Percentiles rank a stretch among this genome's conserved stretches.
phyloP scores from a whole-genome alignment of 2,888 invertebrate genomes.

The Gymnoscelis rufifasciata region DNA sequence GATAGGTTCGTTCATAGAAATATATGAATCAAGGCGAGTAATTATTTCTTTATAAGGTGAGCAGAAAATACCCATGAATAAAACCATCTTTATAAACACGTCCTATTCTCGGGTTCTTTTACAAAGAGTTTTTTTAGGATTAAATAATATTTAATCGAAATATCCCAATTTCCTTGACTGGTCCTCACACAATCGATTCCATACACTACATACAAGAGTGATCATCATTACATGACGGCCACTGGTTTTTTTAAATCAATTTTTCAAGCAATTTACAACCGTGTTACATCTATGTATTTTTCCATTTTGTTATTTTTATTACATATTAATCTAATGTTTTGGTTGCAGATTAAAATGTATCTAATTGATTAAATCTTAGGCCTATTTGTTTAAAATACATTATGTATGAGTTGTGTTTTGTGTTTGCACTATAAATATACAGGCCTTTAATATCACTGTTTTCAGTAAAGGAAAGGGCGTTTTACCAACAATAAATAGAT shows the following conservation, averaged over 20 bases:
- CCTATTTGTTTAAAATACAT: neutral
- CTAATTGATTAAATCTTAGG: conserved; percentile 5
- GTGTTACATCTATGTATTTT: conserved; percentile 42
- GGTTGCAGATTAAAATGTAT: conserved; percentile 13
- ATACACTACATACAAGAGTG: conserved; percentile 53
- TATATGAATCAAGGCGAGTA: too few relatives aligned
- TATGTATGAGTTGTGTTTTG: too few relatives aligned
- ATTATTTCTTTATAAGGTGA: too few relatives aligned
- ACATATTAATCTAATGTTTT: conserved; percentile 26
- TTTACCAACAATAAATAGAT: conserved; percentile 2
- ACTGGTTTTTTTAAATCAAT: conserved; percentile 32
- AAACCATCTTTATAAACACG: neutral
- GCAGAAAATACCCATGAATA: too few relatives aligned
- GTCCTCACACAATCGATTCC: conserved; percentile 38
- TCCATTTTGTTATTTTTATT: conserved; percentile 27
- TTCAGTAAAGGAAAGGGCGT: too few relatives aligned
- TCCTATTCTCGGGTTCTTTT: neutral
- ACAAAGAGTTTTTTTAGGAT: too few relatives aligned
- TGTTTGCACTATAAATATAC: too few relatives aligned
- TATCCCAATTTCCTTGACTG: conserved; percentile 38
- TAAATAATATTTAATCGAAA: conserved; percentile 21
- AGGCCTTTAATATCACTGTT: too few relatives aligned
- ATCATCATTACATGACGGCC: conserved; percentile 59
- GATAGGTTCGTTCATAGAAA: too few relatives aligned
- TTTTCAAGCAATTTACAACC: conserved; percentile 51